Conservation (phyloP, 2,888 invertebrate species). For the Ceramica pisi region DNA sequence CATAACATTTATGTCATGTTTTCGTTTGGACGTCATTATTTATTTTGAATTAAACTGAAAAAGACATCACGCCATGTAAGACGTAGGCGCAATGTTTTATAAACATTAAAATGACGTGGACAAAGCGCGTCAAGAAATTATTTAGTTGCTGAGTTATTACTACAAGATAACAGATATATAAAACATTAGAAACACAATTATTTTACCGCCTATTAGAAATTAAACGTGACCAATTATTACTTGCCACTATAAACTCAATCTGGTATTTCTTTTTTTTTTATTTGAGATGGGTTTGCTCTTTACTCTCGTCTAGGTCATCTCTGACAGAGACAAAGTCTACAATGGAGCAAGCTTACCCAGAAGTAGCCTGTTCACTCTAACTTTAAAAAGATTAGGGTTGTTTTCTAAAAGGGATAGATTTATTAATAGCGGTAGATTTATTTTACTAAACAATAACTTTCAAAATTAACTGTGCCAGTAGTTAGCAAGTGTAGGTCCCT, state of each 20-base stretch:
- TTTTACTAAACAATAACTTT: background rate
- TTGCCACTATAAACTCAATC: background rate
- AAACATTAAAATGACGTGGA: constrained; percentile 47
- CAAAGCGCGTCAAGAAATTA: constrained; percentile 10
- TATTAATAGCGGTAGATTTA: background rate
- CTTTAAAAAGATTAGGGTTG: no score
- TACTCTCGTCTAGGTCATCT: no score
- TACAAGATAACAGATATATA: constrained; percentile 29
- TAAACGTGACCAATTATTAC: constrained; percentile 7
- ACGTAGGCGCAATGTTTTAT: constrained; percentile 37
- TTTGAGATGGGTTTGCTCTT: no score
- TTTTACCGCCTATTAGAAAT: background rate
- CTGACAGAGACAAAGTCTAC: no score
- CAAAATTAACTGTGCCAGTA: no score
- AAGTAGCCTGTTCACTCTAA: no score
- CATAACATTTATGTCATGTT: background rate
- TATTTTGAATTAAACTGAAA: background rate
- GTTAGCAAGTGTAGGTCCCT: no score
- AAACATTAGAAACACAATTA: constrained; percentile 9
- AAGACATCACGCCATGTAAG: constrained; percentile 3
- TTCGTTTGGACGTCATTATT: background rate
- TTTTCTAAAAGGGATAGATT: background rate
- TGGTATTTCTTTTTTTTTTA: no score
- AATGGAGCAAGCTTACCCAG: no score
- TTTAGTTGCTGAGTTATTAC: constrained; percentile 13